Conservation (phyloP, 2,797 vertebrate species). For the Melanotaenia trifasciata region DNA sequence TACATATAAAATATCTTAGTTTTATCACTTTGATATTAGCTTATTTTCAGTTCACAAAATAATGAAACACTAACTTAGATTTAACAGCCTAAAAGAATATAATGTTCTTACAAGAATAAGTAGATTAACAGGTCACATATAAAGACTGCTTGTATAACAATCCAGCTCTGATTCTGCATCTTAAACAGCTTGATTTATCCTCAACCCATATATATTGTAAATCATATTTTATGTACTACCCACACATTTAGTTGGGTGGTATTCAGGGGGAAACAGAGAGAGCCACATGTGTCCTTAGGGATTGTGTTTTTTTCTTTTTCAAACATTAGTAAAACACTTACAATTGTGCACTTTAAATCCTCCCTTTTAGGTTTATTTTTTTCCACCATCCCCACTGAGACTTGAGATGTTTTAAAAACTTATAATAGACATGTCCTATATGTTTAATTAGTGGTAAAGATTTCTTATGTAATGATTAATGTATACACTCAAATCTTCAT, state of each 20-base stretch:
- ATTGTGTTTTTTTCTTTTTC: constrained; percentile 2
- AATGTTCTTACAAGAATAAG: neutral
- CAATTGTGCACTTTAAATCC: neutral
- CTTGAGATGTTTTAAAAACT: neutral
- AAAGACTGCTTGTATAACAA: neutral
- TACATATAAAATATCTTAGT: neutral
- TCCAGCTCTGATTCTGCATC: neutral
- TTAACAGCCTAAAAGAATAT: neutral
- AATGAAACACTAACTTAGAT: neutral
- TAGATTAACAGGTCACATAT: neutral
- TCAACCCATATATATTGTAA: neutral
- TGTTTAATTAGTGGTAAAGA: neutral
- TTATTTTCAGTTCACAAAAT: neutral
- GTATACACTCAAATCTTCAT: neutral
- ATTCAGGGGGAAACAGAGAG: neutral
- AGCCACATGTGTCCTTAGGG: neutral
- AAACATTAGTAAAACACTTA: constrained; percentile 5
- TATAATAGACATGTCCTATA: neutral
- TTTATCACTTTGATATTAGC: neutral
- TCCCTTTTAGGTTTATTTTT: neutral
- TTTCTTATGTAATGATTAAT: neutral
- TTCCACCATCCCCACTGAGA: neutral
- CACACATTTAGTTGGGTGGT: neutral
- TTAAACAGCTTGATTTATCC: neutral
- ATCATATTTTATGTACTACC: neutral